A percentile compares a stretch with the other conserved stretches of the same genome.
Evolutionary conservation across 1,140 invertebrate genomes (phyloP).

Genomic region (Schlechtendalia chinensis): DNA sequence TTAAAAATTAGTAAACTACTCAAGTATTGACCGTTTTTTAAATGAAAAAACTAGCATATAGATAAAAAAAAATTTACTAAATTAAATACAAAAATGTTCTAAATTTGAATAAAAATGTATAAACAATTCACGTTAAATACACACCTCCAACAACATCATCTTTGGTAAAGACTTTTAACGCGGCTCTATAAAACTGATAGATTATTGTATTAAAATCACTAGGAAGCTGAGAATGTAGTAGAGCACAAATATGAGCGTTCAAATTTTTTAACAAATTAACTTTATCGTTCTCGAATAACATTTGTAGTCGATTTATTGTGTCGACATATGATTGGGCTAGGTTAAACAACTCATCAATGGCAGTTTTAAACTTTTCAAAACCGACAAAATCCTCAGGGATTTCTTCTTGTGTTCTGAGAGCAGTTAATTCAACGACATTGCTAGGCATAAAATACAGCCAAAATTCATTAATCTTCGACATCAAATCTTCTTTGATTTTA

Average conservation of each 20-base stretch:
- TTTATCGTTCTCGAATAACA: constrained; percentile 53
- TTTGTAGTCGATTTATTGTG: constrained; percentile 14
- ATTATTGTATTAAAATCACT: constrained; percentile 67
- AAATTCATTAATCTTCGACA: constrained; percentile 37
- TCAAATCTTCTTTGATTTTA: constrained; percentile 16
- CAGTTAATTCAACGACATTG: constrained; percentile 17
- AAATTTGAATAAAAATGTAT: too few relatives aligned
- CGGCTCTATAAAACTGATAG: constrained; percentile 73
- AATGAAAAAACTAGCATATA: too few relatives aligned
- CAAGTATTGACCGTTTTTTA: too few relatives aligned
- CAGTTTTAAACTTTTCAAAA: constrained; percentile 46
- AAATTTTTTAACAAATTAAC: constrained; percentile 55
- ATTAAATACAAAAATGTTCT: too few relatives aligned
- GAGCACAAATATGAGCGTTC: constrained; percentile 66
- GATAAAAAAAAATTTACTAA: too few relatives aligned
- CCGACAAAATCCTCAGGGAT: constrained; percentile 25
- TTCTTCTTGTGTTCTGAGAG: background rate
- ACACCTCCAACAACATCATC: constrained; percentile 56
- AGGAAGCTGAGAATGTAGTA: constrained; percentile 70
- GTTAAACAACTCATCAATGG: constrained; percentile 32
- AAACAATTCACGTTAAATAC: background rate
- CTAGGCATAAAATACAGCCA: constrained; percentile 34
- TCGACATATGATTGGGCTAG: constrained; percentile 15
- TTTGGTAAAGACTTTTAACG: constrained; percentile 71
- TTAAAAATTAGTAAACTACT: too few relatives aligned